Percentiles rank a stretch among this genome's conserved stretches.
These are phyloP conservation scores for Eurystomus gularis DNA, from an alignment of 2,113 vertebrate genomes.

Conservation along the genomic window DNA sequence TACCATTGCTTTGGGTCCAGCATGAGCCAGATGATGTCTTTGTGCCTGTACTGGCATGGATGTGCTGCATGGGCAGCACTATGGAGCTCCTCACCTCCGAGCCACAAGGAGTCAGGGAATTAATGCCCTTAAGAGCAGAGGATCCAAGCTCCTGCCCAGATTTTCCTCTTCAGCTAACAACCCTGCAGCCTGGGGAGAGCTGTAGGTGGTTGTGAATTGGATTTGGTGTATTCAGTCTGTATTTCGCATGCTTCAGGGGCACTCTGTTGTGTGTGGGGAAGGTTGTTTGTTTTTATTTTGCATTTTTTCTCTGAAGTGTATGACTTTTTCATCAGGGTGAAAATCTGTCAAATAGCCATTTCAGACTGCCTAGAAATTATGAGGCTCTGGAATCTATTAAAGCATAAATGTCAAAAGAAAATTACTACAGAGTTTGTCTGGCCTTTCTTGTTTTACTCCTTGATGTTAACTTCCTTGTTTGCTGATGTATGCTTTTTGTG, in stretches of 20 bases:
- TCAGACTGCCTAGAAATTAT: conserved; percentile 67
- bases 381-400: conserved; percentile 79
- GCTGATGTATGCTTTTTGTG: conserved; percentile 31
- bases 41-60: neutral
- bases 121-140: neutral
- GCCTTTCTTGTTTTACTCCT: conserved; percentile 61
- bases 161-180: neutral
- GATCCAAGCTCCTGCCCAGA: neutral
- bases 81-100: neutral
- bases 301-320: conserved; percentile 43
- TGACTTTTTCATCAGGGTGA: conserved; percentile 56
- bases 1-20: neutral
- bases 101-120: neutral
- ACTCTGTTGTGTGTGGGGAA: neutral
- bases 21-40: neutral
- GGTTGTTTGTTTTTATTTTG: conserved; percentile 41
- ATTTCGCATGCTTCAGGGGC: neutral
- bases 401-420: conserved; percentile 75
- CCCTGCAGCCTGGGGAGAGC: neutral
- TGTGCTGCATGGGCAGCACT: neutral
- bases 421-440: conserved; percentile 64
- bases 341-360: conserved; percentile 57
- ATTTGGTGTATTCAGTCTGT: neutral
- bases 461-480: conserved; percentile 39
- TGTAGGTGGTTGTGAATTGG: neutral